phyloP scores from a whole-genome alignment of 2,888 invertebrate genomes.

The Pasiphila rectangulata region DNA sequence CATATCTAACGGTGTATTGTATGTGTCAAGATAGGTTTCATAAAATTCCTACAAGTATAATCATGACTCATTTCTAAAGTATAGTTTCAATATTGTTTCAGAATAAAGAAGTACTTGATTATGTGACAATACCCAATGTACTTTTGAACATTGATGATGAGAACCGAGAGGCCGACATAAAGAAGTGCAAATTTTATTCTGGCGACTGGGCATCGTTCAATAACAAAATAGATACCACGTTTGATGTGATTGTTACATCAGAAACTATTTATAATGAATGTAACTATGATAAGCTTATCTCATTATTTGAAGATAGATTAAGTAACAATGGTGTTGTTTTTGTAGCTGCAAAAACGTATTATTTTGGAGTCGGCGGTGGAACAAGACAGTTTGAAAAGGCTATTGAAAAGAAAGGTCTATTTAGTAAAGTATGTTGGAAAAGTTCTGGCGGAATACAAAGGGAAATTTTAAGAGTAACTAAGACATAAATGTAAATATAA shows the following conservation, averaged over 20 bases:
- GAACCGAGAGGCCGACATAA: slow-evolving; percentile 47
- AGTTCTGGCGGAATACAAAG: slow-evolving; percentile 83
- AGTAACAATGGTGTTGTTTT: slow-evolving; percentile 82
- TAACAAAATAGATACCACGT: slow-evolving; percentile 73
- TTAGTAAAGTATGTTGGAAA: slow-evolving; percentile 83
- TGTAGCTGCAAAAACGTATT: slow-evolving; percentile 94
- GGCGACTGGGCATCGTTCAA: slow-evolving; percentile 89
- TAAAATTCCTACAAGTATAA: background rate
- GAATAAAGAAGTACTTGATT: slow-evolving; percentile 91
- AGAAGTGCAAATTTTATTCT: slow-evolving; percentile 81
- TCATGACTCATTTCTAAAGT: no score
- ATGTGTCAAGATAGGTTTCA: background rate
- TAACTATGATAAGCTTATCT: slow-evolving; percentile 88
- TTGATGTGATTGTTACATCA: slow-evolving; percentile 92
- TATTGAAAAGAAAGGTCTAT: slow-evolving; percentile 76
- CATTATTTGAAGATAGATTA: slow-evolving; percentile 83
- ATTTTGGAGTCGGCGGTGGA: slow-evolving; percentile 97
- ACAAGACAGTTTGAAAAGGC: slow-evolving; percentile 86
- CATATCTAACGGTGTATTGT: no score
- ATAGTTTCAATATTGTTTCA: slow-evolving; percentile 62
- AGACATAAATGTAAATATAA: slow-evolving; percentile 31
- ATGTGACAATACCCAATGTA: slow-evolving; percentile 91
- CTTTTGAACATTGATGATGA: slow-evolving; percentile 82
- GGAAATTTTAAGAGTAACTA: slow-evolving; percentile 81
- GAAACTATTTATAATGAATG: slow-evolving; percentile 95